Percentiles rank a stretch among this genome's conserved stretches.
These are phyloP conservation scores for Octodonta nipae DNA, from an alignment of 2,888 invertebrate genomes.

Conservation along the genomic window DNA sequence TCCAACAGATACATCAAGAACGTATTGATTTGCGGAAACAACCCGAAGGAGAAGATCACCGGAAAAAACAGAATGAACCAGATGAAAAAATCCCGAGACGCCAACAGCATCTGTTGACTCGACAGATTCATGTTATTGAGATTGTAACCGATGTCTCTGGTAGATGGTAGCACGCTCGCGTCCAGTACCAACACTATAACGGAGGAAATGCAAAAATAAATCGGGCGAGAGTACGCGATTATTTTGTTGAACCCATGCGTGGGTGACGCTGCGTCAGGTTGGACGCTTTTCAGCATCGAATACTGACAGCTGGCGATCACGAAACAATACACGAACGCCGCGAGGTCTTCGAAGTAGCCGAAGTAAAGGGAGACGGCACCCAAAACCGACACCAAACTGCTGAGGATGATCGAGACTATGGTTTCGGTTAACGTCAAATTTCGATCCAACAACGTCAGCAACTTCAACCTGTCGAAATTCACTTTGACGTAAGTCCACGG, in stretches of 20 bases:
- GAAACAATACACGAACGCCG: conserved; percentile 88
- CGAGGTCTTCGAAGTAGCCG: conserved; percentile 81
- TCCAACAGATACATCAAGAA: conserved; percentile 93
- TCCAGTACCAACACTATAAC: conserved; percentile 31
- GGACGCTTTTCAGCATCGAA: conserved; percentile 90
- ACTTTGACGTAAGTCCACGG: conserved; percentile 59
- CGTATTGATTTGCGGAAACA: conserved; percentile 95
- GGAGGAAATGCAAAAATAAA: conserved; percentile 80
- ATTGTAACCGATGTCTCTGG: conserved; percentile 16
- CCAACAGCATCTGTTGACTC: conserved; percentile 49
- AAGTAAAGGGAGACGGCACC: conserved; percentile 72
- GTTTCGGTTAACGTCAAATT: conserved; percentile 76
- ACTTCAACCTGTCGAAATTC: conserved; percentile 79
- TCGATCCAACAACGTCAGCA: conserved; percentile 84
- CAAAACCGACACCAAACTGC: conserved; percentile 70
- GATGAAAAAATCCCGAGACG: conserved; percentile 60
- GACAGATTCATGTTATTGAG: conserved; percentile 11
- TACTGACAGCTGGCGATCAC: conserved; percentile 98
- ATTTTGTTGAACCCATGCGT: conserved; percentile 95
- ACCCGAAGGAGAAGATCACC: conserved; percentile 82
- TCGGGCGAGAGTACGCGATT: conserved; percentile 84
- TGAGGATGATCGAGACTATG: conserved; percentile 66
- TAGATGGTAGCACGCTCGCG: conserved; percentile 33
- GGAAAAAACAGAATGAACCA: conserved; percentile 82
- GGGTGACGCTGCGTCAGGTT: conserved; percentile 96